A percentile compares a stretch with the other conserved stretches of the same genome.
Conservation (phyloP, 2,113 vertebrate genomes). For the Albula glossodonta region DNA sequence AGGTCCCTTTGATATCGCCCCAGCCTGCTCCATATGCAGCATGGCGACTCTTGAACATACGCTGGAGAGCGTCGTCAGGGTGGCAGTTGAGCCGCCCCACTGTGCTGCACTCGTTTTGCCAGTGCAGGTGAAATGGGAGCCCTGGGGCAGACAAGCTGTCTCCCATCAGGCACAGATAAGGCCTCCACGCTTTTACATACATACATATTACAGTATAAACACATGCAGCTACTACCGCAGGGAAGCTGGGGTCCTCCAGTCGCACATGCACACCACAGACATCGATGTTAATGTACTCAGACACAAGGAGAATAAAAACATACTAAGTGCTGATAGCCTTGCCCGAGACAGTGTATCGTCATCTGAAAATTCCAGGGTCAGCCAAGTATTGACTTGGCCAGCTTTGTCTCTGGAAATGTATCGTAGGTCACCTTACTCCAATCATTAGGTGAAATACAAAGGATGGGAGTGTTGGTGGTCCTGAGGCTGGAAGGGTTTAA, state of each 20-base stretch:
- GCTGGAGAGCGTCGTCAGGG: conserved; percentile 35
- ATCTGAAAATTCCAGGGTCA: not conserved
- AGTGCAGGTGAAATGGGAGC: conserved; percentile 51
- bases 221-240: conserved; percentile 15
- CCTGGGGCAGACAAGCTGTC: conserved; percentile 58
- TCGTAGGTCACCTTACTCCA: not conserved
- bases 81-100: conserved; percentile 26
- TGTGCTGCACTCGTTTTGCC: conserved; percentile 33
- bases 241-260: not conserved
- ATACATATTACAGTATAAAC: conserved; percentile 36
- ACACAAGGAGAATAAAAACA: not conserved
- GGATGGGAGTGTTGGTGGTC: not conserved
- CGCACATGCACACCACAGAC: conserved; percentile 3
- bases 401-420: not conserved
- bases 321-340: conserved; percentile 13
- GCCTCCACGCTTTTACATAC: conserved; percentile 47
- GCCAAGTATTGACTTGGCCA: not conserved
- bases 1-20: conserved; percentile 52
- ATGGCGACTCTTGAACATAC: conserved; percentile 41
- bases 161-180: conserved; percentile 52
- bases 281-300: conserved; percentile 19
- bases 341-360: not conserved
- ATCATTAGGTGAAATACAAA: conserved; percentile 9
- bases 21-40: conserved; percentile 53
- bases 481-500: not conserved